A percentile compares a stretch with the other conserved stretches of the same genome.
Conservation (phyloP, 64 coral and sea anemone genomes). For the Porites lutea region DNA sequence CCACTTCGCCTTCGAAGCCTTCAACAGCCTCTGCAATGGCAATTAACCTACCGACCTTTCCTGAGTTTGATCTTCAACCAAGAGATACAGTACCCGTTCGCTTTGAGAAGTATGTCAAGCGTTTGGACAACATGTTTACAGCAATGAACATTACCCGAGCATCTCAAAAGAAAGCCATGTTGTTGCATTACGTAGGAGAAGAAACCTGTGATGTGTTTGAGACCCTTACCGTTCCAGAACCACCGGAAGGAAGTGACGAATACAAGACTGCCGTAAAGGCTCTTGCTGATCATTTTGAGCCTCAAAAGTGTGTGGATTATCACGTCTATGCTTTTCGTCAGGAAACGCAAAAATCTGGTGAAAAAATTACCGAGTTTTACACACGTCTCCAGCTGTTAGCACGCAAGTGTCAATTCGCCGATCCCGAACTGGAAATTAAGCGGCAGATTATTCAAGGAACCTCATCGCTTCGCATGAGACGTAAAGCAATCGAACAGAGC, state of each 20-base stretch:
- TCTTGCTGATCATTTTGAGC: conserved; percentile 55
- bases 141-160: conserved; percentile 60
- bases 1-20: background rate
- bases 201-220: conserved; percentile 57
- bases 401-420: conserved; percentile 58
- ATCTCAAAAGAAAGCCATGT: conserved; percentile 50
- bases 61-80: conserved; percentile 37
- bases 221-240: conserved; percentile 24
- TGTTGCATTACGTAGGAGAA: conserved; percentile 66
- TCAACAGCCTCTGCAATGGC: background rate
- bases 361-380: conserved; percentile 31
- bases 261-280: conserved; percentile 50
- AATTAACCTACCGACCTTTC: conserved; percentile 51
- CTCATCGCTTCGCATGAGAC: conserved; percentile 16
- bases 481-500: conserved; percentile 65
- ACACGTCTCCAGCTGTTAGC: conserved; percentile 63
- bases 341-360: conserved; percentile 55
- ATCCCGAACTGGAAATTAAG: conserved; percentile 52
- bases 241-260: conserved; percentile 12
- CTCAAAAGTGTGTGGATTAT: conserved; percentile 69
- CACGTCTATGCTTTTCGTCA: conserved; percentile 51
- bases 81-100: conserved; percentile 43
- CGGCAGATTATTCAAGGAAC: conserved; percentile 59
- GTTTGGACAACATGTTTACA: conserved; percentile 50
- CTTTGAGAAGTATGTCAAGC: conserved; percentile 66